phyloP scores from a whole-genome alignment of 2,113 vertebrate genomes.

The Vombatus ursinus region DNA sequence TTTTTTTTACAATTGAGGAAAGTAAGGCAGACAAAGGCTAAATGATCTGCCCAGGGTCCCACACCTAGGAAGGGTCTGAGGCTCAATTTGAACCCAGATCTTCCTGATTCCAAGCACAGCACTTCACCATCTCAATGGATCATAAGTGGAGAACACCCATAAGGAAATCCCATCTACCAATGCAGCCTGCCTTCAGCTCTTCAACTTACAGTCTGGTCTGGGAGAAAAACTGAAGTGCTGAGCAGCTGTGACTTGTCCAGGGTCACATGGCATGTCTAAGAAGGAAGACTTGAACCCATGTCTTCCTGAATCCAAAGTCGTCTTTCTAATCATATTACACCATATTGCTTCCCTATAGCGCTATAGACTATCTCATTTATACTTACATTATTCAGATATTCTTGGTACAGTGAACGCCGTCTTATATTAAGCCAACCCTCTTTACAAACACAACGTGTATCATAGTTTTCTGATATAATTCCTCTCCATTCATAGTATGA shows the following conservation, averaged over 20 bases:
- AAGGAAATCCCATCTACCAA: neutral
- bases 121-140: neutral
- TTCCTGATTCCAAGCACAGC: neutral
- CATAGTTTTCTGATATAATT: neutral
- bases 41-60: neutral
- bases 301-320: neutral
- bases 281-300: neutral
- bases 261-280: neutral
- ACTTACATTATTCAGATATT: slow-evolving; percentile 53
- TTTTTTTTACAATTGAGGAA: neutral
- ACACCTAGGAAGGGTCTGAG: neutral
- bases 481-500: slow-evolving; percentile 67
- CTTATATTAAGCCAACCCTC: neutral
- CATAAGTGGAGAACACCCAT: neutral
- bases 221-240: neutral
- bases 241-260: neutral
- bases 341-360: neutral
- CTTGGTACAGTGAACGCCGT: neutral
- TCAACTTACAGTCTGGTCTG: neutral
- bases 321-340: neutral
- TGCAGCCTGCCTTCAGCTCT: neutral
- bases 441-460: accelerated
- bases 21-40: neutral
- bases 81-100: neutral
- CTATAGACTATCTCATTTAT: slow-evolving; percentile 24